Percentiles rank a stretch among this genome's conserved stretches.
Evolutionary conservation across 92 coral and sea anemone genomes (phyloP).

Genomic region (Metridium senile): DNA sequence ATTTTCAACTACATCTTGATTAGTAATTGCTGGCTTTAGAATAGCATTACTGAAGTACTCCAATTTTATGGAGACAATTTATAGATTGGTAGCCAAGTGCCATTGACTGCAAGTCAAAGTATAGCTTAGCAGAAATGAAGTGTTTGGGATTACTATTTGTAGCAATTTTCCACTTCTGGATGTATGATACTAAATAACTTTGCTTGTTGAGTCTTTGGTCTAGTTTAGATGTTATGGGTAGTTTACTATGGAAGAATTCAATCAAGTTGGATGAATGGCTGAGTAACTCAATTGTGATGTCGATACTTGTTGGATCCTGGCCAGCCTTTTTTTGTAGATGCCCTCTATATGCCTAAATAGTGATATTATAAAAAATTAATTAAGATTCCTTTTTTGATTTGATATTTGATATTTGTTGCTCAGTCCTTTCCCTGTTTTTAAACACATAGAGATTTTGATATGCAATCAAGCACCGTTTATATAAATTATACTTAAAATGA

Average conservation of each 20-base stretch:
- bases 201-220: slow-evolving; percentile 27
- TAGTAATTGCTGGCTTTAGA: slow-evolving; percentile 29
- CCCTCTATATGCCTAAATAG: slow-evolving; percentile 13
- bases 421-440: no score
- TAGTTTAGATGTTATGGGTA: slow-evolving; percentile 8
- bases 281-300: slow-evolving; percentile 40
- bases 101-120: slow-evolving; percentile 66
- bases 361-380: neutral
- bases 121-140: slow-evolving; percentile 52
- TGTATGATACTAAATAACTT: slow-evolving; percentile 13
- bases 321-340: slow-evolving; percentile 42
- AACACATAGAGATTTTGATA: no score
- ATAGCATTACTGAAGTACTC: slow-evolving; percentile 4
- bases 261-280: slow-evolving; percentile 34
- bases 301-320: slow-evolving; percentile 38
- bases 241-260: slow-evolving; percentile 25
- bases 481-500: no score
- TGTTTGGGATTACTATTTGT: slow-evolving; percentile 20
- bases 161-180: slow-evolving; percentile 38
- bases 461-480: no score
- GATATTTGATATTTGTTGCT: no score
- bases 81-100: slow-evolving; percentile 24
- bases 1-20: slow-evolving; percentile 42
- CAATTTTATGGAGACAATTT: slow-evolving; percentile 17
- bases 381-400: neutral